Evolutionary conservation across 1,140 invertebrate genomes (phyloP), one percentile per base, ranked within the genome.

Genomic region (Globodera ellingtonae): DNA sequence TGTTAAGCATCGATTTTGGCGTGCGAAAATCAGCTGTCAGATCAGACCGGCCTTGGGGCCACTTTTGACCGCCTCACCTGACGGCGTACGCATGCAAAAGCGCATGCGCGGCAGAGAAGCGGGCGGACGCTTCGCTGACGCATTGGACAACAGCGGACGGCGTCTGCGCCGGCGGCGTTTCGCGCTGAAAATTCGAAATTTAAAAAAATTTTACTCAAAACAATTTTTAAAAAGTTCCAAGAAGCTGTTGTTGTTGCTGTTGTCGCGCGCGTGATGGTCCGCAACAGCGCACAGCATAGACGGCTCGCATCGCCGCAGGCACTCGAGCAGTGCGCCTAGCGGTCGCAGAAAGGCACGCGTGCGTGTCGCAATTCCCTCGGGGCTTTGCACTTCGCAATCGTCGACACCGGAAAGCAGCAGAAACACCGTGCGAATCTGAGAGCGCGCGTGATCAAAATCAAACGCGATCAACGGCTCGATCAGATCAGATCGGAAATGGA

Each of bases 241-340:
- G 56, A 62, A 18, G 13, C 18, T 18, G 18, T 18, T 62, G 56
- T n/a, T 18, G 56, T 15, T 10, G 13, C 18, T 18, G 18, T 18
- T 62, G 56, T 62, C 15, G 56, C 56, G 56, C 56, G 6, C 18
- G 10, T 18, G 10, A 18, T 15, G 5, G 15, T 62, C 56, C 56
- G 56, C 56, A 62, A 62, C 56, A 18, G 18, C 15, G 56, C 56
- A 62, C 2, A 62, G 15, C 3, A 10, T 62, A 2, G 56, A 18
- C 56, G 56, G 10, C 13, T n/a, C 18, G 46, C 46, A 56, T 48
- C 10, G 71, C 21, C 71, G 47, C n/a, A 72, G 44, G 24, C 71
- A 72, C n/a, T 72, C 71, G 52, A 72, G 72, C 72, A 48, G 46
- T 13, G 72, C 50, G 59, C 46, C 52, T 44, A 73, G 35, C 72